Percentiles rank a stretch among this genome's conserved stretches.
Conservation (phyloP, 1,140 invertebrate species). For the Orius laevigatus region DNA sequence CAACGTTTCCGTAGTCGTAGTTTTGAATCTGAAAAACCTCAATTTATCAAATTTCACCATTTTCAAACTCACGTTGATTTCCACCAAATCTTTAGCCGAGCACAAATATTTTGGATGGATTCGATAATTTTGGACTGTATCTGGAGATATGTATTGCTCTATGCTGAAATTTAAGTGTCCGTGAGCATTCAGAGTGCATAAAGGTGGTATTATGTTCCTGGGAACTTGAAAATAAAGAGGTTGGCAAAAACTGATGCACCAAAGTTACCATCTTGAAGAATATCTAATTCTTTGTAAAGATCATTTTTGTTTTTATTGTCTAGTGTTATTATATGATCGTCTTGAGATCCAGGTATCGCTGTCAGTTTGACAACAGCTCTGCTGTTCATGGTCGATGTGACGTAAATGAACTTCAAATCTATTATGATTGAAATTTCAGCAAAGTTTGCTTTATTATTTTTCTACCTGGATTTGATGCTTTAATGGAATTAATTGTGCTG, state of each 20-base stretch:
- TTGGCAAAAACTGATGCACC: too few relatives aligned
- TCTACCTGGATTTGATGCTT: not conserved
- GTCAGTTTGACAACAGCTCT: slow-evolving; percentile 4
- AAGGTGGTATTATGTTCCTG: too few relatives aligned
- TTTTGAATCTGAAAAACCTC: not conserved
- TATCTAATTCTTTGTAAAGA: not conserved
- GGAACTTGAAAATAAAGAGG: too few relatives aligned
- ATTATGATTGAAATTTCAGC: not conserved
- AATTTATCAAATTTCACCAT: not conserved
- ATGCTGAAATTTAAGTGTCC: not conserved
- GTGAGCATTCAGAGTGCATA: too few relatives aligned
- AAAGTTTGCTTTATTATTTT: not conserved
- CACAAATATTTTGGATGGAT: slow-evolving; percentile 5
- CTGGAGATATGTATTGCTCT: slow-evolving; percentile 1
- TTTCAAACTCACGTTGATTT: slow-evolving; percentile 4
- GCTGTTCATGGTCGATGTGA: not conserved
- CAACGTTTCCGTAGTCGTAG: not conserved
- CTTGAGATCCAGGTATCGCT: not conserved
- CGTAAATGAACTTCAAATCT: slow-evolving; percentile 8
- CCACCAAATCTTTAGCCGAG: not conserved
- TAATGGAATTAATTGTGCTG: not conserved
- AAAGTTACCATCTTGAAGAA: not conserved
- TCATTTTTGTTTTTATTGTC: slow-evolving; percentile 3
- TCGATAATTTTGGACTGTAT: not conserved
- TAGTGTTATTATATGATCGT: slow-evolving; percentile 2